Evolutionary conservation across 2,113 vertebrate species (phyloP).

Genomic region (Silurus asotus): DNA sequence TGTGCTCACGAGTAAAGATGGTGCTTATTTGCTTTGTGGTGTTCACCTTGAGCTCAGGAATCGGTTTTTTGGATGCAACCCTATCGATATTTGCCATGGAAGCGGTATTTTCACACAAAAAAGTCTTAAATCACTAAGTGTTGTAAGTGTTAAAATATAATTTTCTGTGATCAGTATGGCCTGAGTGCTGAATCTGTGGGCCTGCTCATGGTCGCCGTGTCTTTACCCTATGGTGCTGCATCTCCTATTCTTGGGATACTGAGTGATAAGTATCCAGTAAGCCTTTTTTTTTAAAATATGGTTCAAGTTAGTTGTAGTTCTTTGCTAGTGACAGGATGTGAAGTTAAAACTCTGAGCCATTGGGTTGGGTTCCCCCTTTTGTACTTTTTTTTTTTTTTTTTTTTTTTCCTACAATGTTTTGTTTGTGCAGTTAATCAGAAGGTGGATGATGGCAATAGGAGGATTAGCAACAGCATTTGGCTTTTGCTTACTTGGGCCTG

Average conservation of each 20-base stretch:
- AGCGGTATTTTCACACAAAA: conserved; percentile 69
- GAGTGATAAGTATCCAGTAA: conserved; percentile 87
- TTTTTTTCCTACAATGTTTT: not conserved
- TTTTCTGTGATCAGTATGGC: conserved; percentile 75
- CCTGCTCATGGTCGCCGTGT: conserved; percentile 85
- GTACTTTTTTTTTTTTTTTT: too few relatives aligned
- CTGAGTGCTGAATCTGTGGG: conserved; percentile 86
- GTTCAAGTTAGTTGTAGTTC: not conserved
- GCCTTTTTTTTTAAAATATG: conserved; percentile 45
- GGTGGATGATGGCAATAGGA: conserved; percentile 81
- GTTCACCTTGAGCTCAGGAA: conserved; percentile 81
- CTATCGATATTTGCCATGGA: conserved; percentile 86
- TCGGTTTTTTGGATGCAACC: conserved; percentile 89
- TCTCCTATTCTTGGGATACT: conserved; percentile 86
- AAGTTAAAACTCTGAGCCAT: not conserved
- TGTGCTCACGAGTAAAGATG: conserved; percentile 78
- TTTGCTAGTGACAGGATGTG: not conserved
- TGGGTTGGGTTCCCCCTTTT: not conserved
- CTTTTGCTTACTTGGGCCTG: conserved; percentile 84
- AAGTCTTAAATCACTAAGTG: not conserved
- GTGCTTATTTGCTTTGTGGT: conserved; percentile 77
- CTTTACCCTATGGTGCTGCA: conserved; percentile 81
- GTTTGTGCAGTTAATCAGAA: conserved; percentile 69
- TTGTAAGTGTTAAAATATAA: not conserved
- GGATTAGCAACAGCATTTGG: conserved; percentile 72